These are phyloP conservation scores for Hyposoter dolosus DNA, from an alignment of 2,888 invertebrate genomes.

Conservation along the genomic window DNA sequence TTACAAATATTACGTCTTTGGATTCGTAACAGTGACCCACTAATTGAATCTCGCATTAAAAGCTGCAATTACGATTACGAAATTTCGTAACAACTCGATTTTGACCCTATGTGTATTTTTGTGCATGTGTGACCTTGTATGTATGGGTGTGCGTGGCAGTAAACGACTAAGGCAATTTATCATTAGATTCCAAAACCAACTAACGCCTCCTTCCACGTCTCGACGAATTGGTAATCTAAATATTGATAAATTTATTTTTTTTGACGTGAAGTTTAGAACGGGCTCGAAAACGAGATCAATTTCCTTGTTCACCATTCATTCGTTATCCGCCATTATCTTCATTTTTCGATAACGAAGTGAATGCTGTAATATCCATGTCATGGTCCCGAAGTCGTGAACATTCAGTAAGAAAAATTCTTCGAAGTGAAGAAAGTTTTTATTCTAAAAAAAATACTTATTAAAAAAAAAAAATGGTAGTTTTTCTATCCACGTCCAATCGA, in stretches of 20 bases:
- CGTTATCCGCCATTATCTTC: not conserved
- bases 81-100: not conserved
- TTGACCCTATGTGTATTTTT: not conserved
- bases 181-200: not conserved
- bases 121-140: no score
- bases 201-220: no score
- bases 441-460: no score
- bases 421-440: not conserved
- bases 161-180: not conserved
- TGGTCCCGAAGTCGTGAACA: not conserved
- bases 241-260: no score
- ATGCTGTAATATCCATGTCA: not conserved
- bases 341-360: not conserved
- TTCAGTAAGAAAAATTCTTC: not conserved
- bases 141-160: not conserved
- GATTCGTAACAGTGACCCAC: not conserved
- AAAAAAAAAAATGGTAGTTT: no score
- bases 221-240: no score
- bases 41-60: not conserved
- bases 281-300: not conserved
- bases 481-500: no score
- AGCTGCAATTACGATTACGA: not conserved
- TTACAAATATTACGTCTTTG: not conserved
- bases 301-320: no score
- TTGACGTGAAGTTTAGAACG: no score